These are phyloP conservation scores for Cherax quadricarinatus DNA, from an alignment of 1,140 invertebrate species.

Conservation along the genomic window DNA sequence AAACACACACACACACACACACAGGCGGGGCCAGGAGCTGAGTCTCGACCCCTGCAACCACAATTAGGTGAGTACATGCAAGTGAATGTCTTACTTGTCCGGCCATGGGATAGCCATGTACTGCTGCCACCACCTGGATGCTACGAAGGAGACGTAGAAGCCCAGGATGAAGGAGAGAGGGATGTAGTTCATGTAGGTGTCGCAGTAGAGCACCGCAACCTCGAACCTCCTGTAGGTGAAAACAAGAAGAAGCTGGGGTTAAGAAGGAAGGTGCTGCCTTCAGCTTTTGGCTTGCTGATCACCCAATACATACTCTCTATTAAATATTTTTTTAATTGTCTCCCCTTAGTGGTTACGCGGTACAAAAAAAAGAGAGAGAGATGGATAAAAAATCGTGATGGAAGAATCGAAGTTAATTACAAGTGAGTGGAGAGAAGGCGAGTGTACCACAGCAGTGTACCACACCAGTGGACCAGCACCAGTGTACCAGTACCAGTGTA, in stretches of 20 bases:
- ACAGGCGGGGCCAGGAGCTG: no score
- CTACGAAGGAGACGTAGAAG: slow-evolving; percentile 95
- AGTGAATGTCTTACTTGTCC: slow-evolving; percentile 80
- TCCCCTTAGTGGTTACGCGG: no score
- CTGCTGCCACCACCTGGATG: slow-evolving; percentile 95
- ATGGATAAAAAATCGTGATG: background rate
- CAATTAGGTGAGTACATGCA: no score
- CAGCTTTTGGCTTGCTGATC: no score
- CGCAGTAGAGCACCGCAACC: slow-evolving; percentile 86
- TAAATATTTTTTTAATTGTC: no score
- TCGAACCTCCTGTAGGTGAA: slow-evolving; percentile 83
- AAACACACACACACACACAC: no score
- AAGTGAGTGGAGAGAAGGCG: background rate
- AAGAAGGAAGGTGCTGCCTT: background rate
- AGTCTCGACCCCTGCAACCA: no score
- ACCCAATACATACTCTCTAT: no score
- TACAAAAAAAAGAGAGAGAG: background rate
- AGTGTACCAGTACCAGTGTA: no score
- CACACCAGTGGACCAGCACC: no score
- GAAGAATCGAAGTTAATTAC: background rate
- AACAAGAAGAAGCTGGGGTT: slow-evolving; percentile 9
- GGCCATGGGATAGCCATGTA: slow-evolving; percentile 88
- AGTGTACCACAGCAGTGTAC: no score
- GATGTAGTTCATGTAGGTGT: slow-evolving; percentile 87
- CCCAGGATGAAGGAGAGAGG: slow-evolving; percentile 91